A percentile compares a stretch with the other conserved stretches of the same genome.
phyloP scores from a whole-genome alignment of 2,888 invertebrate genomes.

The Altica lythri region DNA sequence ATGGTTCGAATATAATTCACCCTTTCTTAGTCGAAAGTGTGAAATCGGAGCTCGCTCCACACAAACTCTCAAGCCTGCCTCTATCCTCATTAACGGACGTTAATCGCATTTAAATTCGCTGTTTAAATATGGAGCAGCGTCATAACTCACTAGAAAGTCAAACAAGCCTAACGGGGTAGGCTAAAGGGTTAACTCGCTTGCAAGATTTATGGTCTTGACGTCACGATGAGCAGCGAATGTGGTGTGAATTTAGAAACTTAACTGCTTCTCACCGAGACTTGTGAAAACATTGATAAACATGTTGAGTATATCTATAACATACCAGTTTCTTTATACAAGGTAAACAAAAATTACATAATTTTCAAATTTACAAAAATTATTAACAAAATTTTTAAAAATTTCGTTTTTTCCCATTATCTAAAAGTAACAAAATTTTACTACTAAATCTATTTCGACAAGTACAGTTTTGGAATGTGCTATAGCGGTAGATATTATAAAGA shows the following conservation, averaged over 20 bases:
- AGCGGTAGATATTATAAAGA: no score
- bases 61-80: constrained; percentile 11
- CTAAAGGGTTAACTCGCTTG: constrained; percentile 50
- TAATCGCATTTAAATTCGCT: constrained; percentile 55
- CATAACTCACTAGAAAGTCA: constrained; percentile 55
- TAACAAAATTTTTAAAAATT: no score
- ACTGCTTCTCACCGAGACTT: constrained; percentile 15
- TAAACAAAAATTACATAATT: no score
- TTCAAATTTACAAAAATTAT: no score
- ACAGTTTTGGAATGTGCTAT: no score
- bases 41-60: constrained; percentile 27
- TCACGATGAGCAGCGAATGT: constrained; percentile 46
- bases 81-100: constrained; percentile 52
- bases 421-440: no score
- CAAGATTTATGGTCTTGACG: constrained; percentile 54
- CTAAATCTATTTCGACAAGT: no score
- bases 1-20: constrained; percentile 37
- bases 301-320: not conserved
- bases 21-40: constrained; percentile 36
- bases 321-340: no score
- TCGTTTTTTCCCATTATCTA: no score
- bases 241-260: constrained; percentile 46
- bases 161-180: constrained; percentile 43
- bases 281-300: constrained; percentile 18
- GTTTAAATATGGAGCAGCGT: constrained; percentile 48